Evolutionary conservation across 2,797 vertebrate genomes (phyloP).

Genomic region (Pangasius djambal): DNA sequence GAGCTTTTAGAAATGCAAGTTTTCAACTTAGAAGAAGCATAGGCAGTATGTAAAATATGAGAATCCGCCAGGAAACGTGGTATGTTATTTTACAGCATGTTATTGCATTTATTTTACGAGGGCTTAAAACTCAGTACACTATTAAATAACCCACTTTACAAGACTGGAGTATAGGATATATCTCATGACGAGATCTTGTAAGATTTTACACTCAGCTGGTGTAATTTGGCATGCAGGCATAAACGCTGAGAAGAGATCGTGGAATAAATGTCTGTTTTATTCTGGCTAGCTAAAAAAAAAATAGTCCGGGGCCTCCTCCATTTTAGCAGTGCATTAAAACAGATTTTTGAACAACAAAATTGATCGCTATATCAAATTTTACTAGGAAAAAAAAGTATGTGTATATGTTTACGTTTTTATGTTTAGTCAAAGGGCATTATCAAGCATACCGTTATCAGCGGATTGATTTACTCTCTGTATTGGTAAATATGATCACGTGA

Average conservation of each 20-base stretch:
- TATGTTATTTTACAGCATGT: constrained; percentile 78
- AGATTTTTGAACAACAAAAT: neutral
- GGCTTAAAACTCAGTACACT: constrained; percentile 73
- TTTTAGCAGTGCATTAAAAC: constrained; percentile 47
- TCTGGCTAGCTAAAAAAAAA: constrained; percentile 74
- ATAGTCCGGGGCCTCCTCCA: constrained; percentile 75
- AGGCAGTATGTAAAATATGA: constrained; percentile 65
- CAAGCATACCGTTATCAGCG: constrained; percentile 75
- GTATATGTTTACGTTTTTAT: neutral
- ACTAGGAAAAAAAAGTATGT: neutral
- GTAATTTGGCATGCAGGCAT: constrained; percentile 61
- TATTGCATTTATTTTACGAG: constrained; percentile 85
- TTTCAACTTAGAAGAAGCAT: constrained; percentile 64
- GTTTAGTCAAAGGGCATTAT: constrained; percentile 67
- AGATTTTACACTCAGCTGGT: constrained; percentile 67
- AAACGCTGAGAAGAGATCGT: constrained; percentile 54
- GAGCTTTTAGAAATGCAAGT: constrained; percentile 47
- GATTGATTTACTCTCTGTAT: constrained; percentile 99
- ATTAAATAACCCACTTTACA: constrained; percentile 78
- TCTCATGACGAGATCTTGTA: constrained; percentile 69
- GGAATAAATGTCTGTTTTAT: constrained; percentile 56
- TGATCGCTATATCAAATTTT: neutral
- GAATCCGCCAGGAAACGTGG: constrained; percentile 70
- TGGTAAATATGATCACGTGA: constrained; percentile 99
- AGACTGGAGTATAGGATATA: constrained; percentile 70